Evolutionary conservation across 2,797 vertebrate species (phyloP), one percentile per base, ranked within the genome.

Genomic region (Urophycis tenuis): DNA sequence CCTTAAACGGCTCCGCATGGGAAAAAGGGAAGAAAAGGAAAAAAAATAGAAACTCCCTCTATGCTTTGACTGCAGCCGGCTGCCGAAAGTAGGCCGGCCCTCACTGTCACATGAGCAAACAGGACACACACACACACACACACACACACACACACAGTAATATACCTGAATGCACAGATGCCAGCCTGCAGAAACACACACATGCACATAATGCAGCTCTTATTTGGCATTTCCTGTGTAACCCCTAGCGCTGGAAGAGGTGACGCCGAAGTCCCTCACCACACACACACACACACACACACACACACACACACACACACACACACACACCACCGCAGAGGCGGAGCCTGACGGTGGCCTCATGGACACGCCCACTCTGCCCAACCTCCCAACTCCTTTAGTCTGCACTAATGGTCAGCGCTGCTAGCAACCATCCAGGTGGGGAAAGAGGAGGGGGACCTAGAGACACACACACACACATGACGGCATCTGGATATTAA

Each of bases 401-500:
- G 86, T 91, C 92, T 91, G 88, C 90, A 92, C 93, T 95, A 93
- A 94, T 94, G 94, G 93, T 94, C 92, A 92, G 87, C 86, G 87
- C 87, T 86, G 67, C 81, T 95, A 94, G 94, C 93, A 90, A 80
- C 73, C 79, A 82, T 91, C 93, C 94, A 95, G 90, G 89, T 86
- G 81, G 88, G 80, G 87, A 71, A 81, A 78, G 45, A 92, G 87
- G 88, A 11, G 74, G 53, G 6, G 78, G 71, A n/a, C 22, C 3
- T 19, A n/a, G 1, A n/a, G 5, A n/a, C 49, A 25, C 49, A 25
- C 49, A 25, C 49, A 2, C 22, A 60, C 22, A 39, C 78, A 78
- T 64, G 78, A 91, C 92, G 91, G 94, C 94, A 96, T 96, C 94
- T 96, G 95, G 95, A 96, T 95, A 94, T 95, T 96, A 94, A 95